Conservation (phyloP, 2,113 vertebrate genomes). For the Neomonachus schauinslandi region DNA sequence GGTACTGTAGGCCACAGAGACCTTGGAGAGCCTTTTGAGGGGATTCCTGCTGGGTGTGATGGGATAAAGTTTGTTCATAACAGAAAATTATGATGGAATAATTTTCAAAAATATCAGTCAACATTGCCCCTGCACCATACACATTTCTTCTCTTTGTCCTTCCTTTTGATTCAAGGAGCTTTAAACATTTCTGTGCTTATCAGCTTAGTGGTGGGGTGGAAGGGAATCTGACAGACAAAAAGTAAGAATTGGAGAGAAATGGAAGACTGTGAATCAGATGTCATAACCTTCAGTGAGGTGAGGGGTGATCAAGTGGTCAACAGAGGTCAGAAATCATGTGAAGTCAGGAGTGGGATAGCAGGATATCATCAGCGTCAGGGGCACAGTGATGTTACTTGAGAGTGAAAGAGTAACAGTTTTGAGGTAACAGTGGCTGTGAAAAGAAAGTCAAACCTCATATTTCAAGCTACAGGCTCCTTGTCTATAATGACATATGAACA, state of each 20-base stretch:
- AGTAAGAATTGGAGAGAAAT: background rate
- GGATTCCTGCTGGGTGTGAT: background rate
- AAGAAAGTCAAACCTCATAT: background rate
- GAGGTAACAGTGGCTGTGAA: background rate
- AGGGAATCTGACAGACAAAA: background rate
- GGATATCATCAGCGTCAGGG: background rate
- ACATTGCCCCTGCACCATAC: background rate
- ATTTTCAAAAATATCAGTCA: background rate
- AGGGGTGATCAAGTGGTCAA: background rate
- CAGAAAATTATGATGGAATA: background rate
- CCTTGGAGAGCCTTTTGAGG: background rate
- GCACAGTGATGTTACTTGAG: background rate
- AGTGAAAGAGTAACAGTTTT: background rate
- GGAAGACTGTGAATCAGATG: background rate
- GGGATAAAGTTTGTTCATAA: background rate
- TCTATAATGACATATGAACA: background rate
- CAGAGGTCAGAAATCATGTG: background rate
- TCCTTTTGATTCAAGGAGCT: background rate
- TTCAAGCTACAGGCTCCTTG: background rate
- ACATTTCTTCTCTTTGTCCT: background rate
- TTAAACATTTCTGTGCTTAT: background rate
- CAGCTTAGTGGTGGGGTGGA: background rate
- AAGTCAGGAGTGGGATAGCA: background rate
- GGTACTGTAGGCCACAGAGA: background rate
- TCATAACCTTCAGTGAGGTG: background rate